These are phyloP conservation scores for Ophiodon elongatus DNA, from an alignment of 2,113 vertebrate genomes.

Conservation along the genomic window DNA sequence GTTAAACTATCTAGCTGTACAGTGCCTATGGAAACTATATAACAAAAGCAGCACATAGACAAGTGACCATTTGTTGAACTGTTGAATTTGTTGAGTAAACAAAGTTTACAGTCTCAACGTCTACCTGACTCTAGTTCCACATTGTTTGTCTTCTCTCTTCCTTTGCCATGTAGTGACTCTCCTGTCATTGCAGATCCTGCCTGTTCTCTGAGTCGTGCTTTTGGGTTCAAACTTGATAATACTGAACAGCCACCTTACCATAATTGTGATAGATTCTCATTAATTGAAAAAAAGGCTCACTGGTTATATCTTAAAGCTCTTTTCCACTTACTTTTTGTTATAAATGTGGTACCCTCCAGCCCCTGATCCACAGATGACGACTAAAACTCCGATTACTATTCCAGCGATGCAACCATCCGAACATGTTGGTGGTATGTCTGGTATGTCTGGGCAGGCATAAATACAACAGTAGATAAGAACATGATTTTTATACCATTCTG, in stretches of 20 bases:
- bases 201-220: background rate
- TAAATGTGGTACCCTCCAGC: slow-evolving; percentile 5
- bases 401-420: slow-evolving; percentile 45
- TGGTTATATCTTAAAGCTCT: background rate
- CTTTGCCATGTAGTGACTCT: background rate
- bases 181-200: background rate
- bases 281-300: background rate
- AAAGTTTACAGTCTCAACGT: background rate
- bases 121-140: background rate
- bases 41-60: background rate
- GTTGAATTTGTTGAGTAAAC: background rate
- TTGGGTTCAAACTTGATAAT: background rate
- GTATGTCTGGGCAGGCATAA: fast-evolving
- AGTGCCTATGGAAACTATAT: background rate
- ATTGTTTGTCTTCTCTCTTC: background rate
- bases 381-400: slow-evolving; percentile 40
- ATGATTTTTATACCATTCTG: background rate
- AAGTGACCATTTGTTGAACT: background rate
- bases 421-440: background rate
- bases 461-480: background rate
- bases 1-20: background rate
- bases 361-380: background rate
- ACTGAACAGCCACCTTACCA: background rate
- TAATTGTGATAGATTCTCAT: background rate
- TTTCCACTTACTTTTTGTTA: slow-evolving; percentile 44